Base-by-base conservation (phyloP, 2,113 vertebrate genomes). In the Excalfactoria chinensis region DNA sequence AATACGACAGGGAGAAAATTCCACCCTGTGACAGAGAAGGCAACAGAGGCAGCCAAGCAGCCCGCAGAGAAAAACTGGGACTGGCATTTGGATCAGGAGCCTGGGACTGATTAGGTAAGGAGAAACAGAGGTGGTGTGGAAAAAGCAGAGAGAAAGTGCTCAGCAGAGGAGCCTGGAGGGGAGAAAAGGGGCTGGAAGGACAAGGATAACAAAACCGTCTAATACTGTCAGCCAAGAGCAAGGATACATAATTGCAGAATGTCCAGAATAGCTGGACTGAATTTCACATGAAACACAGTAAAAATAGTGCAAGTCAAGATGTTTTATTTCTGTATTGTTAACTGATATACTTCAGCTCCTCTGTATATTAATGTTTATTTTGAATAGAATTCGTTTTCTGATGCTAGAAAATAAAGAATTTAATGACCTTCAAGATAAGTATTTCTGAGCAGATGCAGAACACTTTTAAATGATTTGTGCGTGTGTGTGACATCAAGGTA, bases 101-200 rank as follows among this genome's bases (percentile, higher is more conserved):
- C 73, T 86, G 88, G 80, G 62, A 86, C 35, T 58, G 80, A 62
- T 94, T 92, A 86, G 73, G 88, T 94, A 49, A 90, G 73, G 80
- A 93, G 78, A 86, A 32, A 48, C 56, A 78, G 80, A 90, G 94
- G 89, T 84, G 95, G 82, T 74, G 23, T n/a, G 44, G 77, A 71
- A 70, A 74, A 59, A 93, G 66, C 12, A 49, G 69, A 64, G 37
- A 81, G 74, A 89, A 85, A 67, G 56, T 0, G 0, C 46, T 89
- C 2, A 1, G 48, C 44, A 35, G 67, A 92, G 70, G n/a, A 89
- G 68, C 74, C 89, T 85, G 74, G 64, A 91, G 83, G 88, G 79
- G 22, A 88, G 28, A 30, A 72, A 51, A 63, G 26, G 48, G 20
- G 63, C 78, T 8, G 60, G 40, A 22, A 93, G 37, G 64, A 37